Percentiles rank a stretch among this genome's conserved stretches.
Evolutionary conservation across 2,888 invertebrate species (phyloP).

Genomic region (Torymus tubicola): DNA sequence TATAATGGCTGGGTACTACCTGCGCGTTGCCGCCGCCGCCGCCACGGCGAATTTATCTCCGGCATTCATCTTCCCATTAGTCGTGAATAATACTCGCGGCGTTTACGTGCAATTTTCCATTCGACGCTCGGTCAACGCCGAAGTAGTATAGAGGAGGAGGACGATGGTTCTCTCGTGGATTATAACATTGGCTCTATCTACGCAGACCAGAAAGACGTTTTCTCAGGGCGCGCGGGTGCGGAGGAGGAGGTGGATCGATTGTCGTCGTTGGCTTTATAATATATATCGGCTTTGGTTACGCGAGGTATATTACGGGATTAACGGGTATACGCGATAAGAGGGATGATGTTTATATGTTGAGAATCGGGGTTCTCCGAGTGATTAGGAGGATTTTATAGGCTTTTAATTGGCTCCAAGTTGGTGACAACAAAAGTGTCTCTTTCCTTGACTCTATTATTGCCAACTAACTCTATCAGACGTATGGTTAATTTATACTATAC

Average conservation of each 20-base stretch:
- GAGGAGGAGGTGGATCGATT: constrained; percentile 34
- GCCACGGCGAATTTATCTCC: constrained; percentile 67
- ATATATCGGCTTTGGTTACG: too few species aligned
- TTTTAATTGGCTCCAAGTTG: too few species aligned
- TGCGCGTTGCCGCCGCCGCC: constrained; percentile 17
- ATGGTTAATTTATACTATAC: too few species aligned
- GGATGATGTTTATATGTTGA: too few species aligned
- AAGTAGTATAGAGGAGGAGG: neutral
- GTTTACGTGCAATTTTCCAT: constrained; percentile 70
- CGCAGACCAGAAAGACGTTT: constrained; percentile 28
- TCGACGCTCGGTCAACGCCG: constrained; percentile 59
- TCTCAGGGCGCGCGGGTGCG: constrained; percentile 42
- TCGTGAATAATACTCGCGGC: constrained; percentile 68
- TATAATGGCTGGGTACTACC: constrained; percentile 66
- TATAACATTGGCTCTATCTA: constrained; percentile 41
- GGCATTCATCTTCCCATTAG: constrained; percentile 71
- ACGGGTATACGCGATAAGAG: too few species aligned
- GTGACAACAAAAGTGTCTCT: too few species aligned
- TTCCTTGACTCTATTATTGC: too few species aligned
- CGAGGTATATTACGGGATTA: too few species aligned
- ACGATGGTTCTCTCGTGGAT: constrained; percentile 21
- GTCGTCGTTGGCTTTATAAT: constrained; percentile 24
- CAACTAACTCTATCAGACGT: too few species aligned
- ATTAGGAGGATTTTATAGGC: too few species aligned
- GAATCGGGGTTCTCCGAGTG: too few species aligned